Conservation (phyloP, 2,888 invertebrate genomes). For the Drosophila diplacantha region DNA sequence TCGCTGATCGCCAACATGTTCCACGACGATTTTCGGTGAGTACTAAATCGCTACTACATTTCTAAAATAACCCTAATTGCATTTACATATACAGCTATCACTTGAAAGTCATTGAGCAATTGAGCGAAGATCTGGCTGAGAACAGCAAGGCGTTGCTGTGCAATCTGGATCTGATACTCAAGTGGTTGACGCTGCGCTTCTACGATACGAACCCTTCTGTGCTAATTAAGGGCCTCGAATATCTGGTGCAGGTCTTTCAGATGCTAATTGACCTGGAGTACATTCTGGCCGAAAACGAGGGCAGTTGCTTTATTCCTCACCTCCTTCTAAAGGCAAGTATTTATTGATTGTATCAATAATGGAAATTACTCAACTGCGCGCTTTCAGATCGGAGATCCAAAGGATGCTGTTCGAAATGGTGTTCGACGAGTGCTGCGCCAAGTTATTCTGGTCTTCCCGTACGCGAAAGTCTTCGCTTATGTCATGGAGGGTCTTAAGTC, state of each 20-base stretch:
- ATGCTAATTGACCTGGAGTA: conserved; percentile 89
- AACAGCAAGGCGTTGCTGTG: conserved; percentile 88
- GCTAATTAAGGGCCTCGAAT: conserved; percentile 95
- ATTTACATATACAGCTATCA: conserved; percentile 85
- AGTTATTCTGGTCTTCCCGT: conserved; percentile 91
- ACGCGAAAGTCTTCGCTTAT: conserved; percentile 91
- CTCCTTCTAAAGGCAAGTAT: conserved; percentile 88
- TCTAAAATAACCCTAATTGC: too few relatives aligned
- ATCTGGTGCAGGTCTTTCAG: conserved; percentile 89
- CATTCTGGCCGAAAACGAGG: conserved; percentile 93
- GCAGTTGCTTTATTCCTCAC: conserved; percentile 95
- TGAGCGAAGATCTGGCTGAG: conserved; percentile 89
- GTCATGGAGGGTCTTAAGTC: conserved; percentile 97
- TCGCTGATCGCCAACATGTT: conserved; percentile 94
- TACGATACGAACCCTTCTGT: conserved; percentile 99
- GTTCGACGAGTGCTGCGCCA: conserved; percentile 91
- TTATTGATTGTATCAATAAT: too few relatives aligned
- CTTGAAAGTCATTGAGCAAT: conserved; percentile 94
- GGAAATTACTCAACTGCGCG: neutral
- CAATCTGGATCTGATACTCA: conserved; percentile 95
- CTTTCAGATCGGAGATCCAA: conserved; percentile 92
- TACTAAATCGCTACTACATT: neutral
- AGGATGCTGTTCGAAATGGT: conserved; percentile 94
- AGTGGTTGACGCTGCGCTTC: conserved; percentile 97
- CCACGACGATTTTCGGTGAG: conserved; percentile 91